phyloP scores from a whole-genome alignment of 2,797 vertebrate species.

The Sebastes cheni region DNA sequence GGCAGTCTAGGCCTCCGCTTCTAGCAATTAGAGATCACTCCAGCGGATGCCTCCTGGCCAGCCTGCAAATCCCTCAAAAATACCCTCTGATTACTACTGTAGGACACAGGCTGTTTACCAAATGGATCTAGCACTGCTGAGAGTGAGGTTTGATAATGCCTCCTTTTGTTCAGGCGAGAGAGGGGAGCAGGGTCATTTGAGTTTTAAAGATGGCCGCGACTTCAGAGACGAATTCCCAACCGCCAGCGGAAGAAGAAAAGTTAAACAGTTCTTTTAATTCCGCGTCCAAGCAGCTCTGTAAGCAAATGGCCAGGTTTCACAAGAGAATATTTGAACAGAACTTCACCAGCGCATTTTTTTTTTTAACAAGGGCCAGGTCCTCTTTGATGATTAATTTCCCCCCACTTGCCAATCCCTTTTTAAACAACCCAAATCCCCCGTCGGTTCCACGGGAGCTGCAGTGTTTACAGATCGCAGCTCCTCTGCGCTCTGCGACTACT shows the following conservation, averaged over 20 bases:
- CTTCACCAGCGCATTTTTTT: constrained; percentile 21
- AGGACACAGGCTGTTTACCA: constrained; percentile 83
- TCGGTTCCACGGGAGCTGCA: constrained; percentile 28
- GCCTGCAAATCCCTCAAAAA: constrained; percentile 83
- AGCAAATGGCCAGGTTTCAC: constrained; percentile 28
- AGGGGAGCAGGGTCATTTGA: constrained; percentile 60
- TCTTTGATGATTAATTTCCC: constrained; percentile 52
- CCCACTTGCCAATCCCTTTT: constrained; percentile 41
- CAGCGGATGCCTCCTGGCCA: constrained; percentile 82
- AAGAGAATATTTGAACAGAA: constrained; percentile 39
- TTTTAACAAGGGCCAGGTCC: constrained; percentile 21
- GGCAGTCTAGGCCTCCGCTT: constrained; percentile 80
- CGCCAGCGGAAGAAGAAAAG: constrained; percentile 18
- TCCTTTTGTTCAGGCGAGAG: constrained; percentile 73
- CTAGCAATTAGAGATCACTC: constrained; percentile 83
- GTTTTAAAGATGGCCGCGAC: constrained; percentile 66
- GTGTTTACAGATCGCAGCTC: constrained; percentile 65
- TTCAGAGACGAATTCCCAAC: constrained; percentile 53
- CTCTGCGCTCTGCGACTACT: constrained; percentile 46
- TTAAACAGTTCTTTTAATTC: constrained; percentile 49
- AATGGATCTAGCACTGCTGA: constrained; percentile 77
- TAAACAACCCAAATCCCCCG: constrained; percentile 47
- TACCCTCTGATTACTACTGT: constrained; percentile 83
- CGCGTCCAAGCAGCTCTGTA: constrained; percentile 28
- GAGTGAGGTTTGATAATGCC: constrained; percentile 76